phyloP scores from a whole-genome alignment of 2,888 invertebrate species.

The Lissocephala sabroskyi region DNA sequence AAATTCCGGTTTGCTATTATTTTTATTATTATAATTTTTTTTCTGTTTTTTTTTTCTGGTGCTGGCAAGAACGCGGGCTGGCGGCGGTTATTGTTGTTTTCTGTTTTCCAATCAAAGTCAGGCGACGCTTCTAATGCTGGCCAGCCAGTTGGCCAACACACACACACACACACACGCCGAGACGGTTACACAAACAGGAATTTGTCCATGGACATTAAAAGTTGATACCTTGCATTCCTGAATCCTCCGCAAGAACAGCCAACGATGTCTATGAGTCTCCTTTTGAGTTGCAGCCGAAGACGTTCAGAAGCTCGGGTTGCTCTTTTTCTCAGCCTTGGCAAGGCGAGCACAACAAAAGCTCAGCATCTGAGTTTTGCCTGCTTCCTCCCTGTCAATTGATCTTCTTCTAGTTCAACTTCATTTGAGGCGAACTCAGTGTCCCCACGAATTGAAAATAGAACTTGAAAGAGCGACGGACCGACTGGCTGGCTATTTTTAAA shows the following conservation, averaged over 20 bases:
- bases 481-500: constrained; percentile 1
- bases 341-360: too few relatives aligned
- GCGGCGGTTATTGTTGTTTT: neutral
- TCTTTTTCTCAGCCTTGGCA: neutral
- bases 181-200: constrained; percentile 59
- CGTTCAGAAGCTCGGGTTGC: neutral
- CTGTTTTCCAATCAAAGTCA: constrained; percentile 39
- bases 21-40: constrained; percentile 50
- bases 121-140: constrained; percentile 39
- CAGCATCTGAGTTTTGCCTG: too few relatives aligned
- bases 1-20: constrained; percentile 60
- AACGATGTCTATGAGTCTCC: constrained; percentile 27
- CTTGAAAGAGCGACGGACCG: neutral
- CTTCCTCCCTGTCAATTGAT: too few relatives aligned
- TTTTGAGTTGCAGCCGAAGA: constrained; percentile 23
- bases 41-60: too few relatives aligned
- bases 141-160: constrained; percentile 1
- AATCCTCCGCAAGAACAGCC: neutral
- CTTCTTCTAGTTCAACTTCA: too few relatives aligned
- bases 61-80: too few relatives aligned
- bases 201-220: constrained; percentile 40
- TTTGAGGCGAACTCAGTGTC: too few relatives aligned
- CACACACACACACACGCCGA: constrained; percentile 1
- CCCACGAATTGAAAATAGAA: too few relatives aligned
- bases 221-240: constrained; percentile 49